A percentile compares a stretch with the other conserved stretches of the same genome.
phyloP scores from a whole-genome alignment of 2,888 invertebrate genomes.

The Yponomeuta malinellus region DNA sequence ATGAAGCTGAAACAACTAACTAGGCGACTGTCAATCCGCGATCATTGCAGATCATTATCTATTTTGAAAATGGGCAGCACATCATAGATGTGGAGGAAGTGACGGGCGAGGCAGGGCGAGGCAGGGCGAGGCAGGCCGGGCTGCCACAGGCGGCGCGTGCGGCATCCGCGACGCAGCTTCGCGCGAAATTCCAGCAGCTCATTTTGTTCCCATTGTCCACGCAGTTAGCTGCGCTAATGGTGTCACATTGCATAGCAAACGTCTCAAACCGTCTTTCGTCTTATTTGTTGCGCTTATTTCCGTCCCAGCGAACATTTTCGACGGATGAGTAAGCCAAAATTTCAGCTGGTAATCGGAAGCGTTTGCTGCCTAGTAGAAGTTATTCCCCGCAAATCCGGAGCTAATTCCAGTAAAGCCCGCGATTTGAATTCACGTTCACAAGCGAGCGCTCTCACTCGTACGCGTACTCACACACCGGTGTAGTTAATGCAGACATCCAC shows the following conservation, averaged over 20 bases:
- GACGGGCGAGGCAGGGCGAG: slow-evolving; percentile 1
- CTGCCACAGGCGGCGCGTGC: slow-evolving; percentile 14
- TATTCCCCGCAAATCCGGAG: slow-evolving; percentile 56
- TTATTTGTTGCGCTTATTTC: slow-evolving; percentile 45
- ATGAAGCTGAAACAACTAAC: not conserved
- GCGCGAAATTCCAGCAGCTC: slow-evolving; percentile 55
- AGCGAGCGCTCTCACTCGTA: slow-evolving; percentile 11
- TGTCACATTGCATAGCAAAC: slow-evolving; percentile 66
- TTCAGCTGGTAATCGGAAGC: slow-evolving; percentile 24
- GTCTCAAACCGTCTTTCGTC: slow-evolving; percentile 45
- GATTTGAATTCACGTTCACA: slow-evolving; percentile 52
- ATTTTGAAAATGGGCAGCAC: slow-evolving; percentile 22
- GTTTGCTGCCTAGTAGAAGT: slow-evolving; percentile 24
- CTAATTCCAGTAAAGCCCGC: slow-evolving; percentile 60
- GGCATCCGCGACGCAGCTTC: slow-evolving; percentile 27
- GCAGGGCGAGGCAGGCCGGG: not conserved
- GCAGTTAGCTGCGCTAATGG: slow-evolving; percentile 56
- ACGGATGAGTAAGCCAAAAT: slow-evolving; percentile 1
- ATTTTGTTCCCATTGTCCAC: slow-evolving; percentile 55
- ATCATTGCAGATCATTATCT: slow-evolving; percentile 18
- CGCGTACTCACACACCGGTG: slow-evolving; percentile 22
- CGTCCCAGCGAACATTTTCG: slow-evolving; percentile 4
- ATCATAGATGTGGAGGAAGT: slow-evolving; percentile 14
- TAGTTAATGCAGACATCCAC: slow-evolving; percentile 23
- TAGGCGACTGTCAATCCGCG: not conserved